Evolutionary conservation across 1,140 invertebrate species (phyloP), one percentile per base, ranked within the genome.

Genomic region (Yoshiicerus persimilis): DNA sequence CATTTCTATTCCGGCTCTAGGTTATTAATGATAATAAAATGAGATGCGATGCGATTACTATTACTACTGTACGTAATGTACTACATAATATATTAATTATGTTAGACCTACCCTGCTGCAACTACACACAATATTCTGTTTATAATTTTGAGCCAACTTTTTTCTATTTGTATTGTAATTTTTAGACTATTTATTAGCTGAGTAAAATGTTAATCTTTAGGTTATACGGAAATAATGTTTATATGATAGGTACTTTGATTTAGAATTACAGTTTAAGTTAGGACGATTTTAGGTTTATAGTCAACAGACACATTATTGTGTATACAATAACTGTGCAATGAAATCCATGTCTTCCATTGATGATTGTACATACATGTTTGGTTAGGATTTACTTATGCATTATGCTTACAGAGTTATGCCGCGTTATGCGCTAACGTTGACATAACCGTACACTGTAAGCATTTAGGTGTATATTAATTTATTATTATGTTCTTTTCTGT

Each of bases 141-240:
- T 80, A 80, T 80, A 80, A 80, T 80, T 80, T 80, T 80, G 75
- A 80, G 75, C 75, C 75, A 80, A 80, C 75, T 80, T 36, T 70
- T 30, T 80, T 30, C 75, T 34, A 80, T 80, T 80, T 80, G 75
- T 80, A 80, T 36, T 80, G 75, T 80, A 34, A 36, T 36, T 80
- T 80, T 80, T 80, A 80, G 75, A 80, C 75, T 80, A 80, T 80
- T 80, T 70, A 32, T 70, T 70, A 70, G 66, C 2, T 47, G 20
- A 47, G 20, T 2, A 70, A 13, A 30, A 70, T 70, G 66, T 30
- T 70, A 30, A 0, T 30, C n/a, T n/a, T n/a, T 56, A 56, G 47
- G 11, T 3, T 47, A 56, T 56, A 20, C 47, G 47, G 47, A 56
- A 27, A 70, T 70, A 25, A 70, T 30, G 16, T 27, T 30, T 70